Conservation (phyloP, 1,140 invertebrate species). For the Phocides pigmalion region DNA sequence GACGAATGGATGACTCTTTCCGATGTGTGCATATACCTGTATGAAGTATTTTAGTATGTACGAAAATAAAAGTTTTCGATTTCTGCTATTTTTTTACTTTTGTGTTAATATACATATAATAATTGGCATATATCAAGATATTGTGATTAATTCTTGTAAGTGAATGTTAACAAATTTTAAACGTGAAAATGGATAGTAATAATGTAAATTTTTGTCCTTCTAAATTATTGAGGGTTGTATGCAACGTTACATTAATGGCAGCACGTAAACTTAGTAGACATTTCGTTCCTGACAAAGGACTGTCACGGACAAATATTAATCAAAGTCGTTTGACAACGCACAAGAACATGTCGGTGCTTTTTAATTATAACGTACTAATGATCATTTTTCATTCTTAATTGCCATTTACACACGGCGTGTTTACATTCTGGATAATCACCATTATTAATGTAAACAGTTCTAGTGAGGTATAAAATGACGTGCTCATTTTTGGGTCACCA, state of each 20-base stretch:
- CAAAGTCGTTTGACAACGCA: conserved; percentile 63
- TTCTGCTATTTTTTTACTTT: no score
- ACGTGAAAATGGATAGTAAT: no score
- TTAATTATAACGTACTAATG: conserved; percentile 78
- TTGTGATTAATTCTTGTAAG: no score
- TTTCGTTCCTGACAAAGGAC: conserved; percentile 45
- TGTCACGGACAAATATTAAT: conserved; percentile 75
- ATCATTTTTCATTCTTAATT: conserved; percentile 83
- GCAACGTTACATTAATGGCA: no score
- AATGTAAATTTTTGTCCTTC: no score
- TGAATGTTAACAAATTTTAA: no score
- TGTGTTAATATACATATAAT: no score
- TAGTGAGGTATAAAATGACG: conserved; percentile 30
- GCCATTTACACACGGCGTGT: conserved; percentile 60
- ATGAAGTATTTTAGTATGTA: no score
- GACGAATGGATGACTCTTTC: no score
- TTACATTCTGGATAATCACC: conserved; percentile 70
- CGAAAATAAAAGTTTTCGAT: no score
- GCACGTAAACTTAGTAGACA: conserved; percentile 26
- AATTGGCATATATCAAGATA: no score
- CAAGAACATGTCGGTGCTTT: conserved; percentile 66
- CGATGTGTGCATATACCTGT: no score
- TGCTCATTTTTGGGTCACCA: conserved; percentile 28
- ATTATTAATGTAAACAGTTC: conserved; percentile 61
- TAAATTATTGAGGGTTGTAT: conserved; percentile 10